Base-by-base conservation (phyloP, 2,888 invertebrate genomes). In the Gnatocerus cornutus region DNA sequence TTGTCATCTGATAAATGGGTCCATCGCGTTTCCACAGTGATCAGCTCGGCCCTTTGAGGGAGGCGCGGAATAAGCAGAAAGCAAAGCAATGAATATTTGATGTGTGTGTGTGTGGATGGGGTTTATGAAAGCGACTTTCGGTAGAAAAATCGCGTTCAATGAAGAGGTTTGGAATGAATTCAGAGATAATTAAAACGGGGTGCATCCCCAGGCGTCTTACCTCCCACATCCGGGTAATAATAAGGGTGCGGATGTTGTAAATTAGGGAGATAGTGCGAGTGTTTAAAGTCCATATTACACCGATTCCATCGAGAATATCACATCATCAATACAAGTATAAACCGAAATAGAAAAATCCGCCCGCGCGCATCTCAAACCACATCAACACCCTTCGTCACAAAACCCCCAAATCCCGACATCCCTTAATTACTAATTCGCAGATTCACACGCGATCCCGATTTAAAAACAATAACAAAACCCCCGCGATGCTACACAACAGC, bases 281-380 rank as follows among this genome's bases (percentile, higher is more conserved):
- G 77, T 69, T 81, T 81, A 73, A 79, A 79, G 76, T 81, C 81
- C 81, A 81, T 81, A 67, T 46, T 65, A 52, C 52, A 1, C 8
- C 33, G 37, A 12, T 10, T 53, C 12, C 10, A 33, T 37, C 13
- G 29, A 50, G 29, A 30, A 14, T 13, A 8, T 53, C 12, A 53
- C 53, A 56, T 33, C 12, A 55, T 29, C 39, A 8, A 30, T 55
- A n/a, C n/a, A 37, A 37, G 56, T 43, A 30, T 13, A 30, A 10
- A 43, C 1, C 5, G n/a, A 10, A 56, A 41, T 30, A 27, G 33
- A 64, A 56, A 39, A 69, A 66, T 48, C 8, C 10, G 4, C 59
- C 16, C 50, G 43, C 56, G 50, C 52, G 43, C 63, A 41, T 52
- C 52, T 30, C 30, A 53, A 55, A 56, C 46, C 56, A 62, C 58